These are phyloP conservation scores for Contarinia nasturtii DNA, from an alignment of 1,140 invertebrate genomes.

Conservation along the genomic window DNA sequence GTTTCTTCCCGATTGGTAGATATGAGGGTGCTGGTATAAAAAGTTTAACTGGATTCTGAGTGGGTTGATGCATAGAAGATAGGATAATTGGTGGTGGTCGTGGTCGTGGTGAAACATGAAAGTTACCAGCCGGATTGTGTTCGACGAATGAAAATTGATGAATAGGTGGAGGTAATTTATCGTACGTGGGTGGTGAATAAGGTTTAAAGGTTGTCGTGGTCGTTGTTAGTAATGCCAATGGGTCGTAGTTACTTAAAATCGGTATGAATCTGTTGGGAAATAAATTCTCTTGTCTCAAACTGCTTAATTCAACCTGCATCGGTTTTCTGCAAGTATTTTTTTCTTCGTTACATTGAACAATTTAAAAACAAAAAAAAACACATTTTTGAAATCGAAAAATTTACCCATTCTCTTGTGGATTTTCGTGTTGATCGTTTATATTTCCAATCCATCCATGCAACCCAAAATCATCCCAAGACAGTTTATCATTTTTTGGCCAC, in stretches of 20 bases:
- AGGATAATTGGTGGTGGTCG: neutral
- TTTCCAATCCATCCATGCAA: conserved; percentile 17
- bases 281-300: neutral
- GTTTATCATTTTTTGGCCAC: conserved; percentile 1
- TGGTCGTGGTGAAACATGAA: neutral
- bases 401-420: neutral
- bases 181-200: neutral
- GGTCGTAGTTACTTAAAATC: neutral
- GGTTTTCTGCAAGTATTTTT: too few species aligned
- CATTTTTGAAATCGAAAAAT: neutral
- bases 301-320: neutral
- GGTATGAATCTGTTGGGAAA: neutral
- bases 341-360: too few species aligned
- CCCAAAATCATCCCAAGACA: conserved; percentile 11
- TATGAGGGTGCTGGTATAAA: too few species aligned
- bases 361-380: too few species aligned
- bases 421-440: conserved; percentile 7
- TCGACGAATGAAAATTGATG: too few species aligned
- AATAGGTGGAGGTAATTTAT: neutral
- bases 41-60: too few species aligned
- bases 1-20: too few species aligned
- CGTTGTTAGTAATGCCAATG: neutral
- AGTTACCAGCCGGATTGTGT: neutral
- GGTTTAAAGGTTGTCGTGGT: too few species aligned
- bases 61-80: too few species aligned